A percentile compares a stretch with the other conserved stretches of the same genome.
phyloP scores from a whole-genome alignment of 2,888 invertebrate genomes.

The Heliconius erato region DNA sequence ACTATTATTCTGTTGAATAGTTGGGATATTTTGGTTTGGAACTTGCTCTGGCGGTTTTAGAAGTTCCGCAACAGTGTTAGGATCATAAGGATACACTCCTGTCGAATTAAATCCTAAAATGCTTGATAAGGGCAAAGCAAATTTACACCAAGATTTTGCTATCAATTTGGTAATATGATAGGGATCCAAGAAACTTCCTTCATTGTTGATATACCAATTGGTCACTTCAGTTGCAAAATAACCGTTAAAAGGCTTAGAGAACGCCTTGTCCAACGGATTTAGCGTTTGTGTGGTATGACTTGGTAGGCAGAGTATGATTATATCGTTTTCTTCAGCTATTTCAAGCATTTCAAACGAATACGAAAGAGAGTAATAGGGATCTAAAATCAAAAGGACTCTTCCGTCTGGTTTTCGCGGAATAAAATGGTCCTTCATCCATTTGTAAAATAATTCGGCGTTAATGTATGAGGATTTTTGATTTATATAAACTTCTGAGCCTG shows the following conservation, averaged over 20 bases:
- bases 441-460: conserved; percentile 20
- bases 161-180: background rate
- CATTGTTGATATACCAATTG: conserved; percentile 8
- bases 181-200: background rate
- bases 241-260: conserved; percentile 1
- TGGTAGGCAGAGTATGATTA: background rate
- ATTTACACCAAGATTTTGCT: conserved; percentile 4
- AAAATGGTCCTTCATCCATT: conserved; percentile 26
- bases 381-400: conserved; percentile 25
- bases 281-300: conserved; percentile 11
- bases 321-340: conserved; percentile 1
- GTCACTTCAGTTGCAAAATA: background rate
- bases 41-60: background rate
- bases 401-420: conserved; percentile 11
- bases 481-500: conserved; percentile 28
- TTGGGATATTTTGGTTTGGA: background rate
- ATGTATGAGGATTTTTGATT: conserved; percentile 33
- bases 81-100: conserved; percentile 3
- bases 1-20: background rate
- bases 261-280: conserved; percentile 6
- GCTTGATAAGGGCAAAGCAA: background rate
- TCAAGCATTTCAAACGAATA: conserved; percentile 5
- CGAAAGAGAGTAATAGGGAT: conserved; percentile 9
- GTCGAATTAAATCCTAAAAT: background rate
- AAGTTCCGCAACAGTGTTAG: background rate